These are phyloP conservation scores for Sylvietta virens DNA, from an alignment of 2,113 vertebrate species.

Conservation along the genomic window DNA sequence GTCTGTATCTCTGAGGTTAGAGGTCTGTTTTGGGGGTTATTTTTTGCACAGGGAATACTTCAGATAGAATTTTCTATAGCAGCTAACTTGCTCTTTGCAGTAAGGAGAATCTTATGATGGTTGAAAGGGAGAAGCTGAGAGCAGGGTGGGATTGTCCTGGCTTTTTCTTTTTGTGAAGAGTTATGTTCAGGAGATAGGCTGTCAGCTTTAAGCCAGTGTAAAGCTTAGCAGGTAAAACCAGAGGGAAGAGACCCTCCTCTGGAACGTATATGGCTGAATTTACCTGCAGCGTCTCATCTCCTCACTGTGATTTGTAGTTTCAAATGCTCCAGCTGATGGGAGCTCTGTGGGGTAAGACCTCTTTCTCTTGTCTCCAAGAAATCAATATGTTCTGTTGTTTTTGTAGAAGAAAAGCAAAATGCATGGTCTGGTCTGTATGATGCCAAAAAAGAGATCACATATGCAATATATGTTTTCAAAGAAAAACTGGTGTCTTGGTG, in stretches of 20 bases:
- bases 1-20: neutral
- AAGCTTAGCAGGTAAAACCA: neutral
- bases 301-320: neutral
- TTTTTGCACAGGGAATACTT: neutral
- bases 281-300: neutral
- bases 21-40: neutral
- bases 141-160: neutral
- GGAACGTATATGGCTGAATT: neutral
- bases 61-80: neutral
- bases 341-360: neutral
- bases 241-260: neutral
- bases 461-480: conserved; percentile 36
- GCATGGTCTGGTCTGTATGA: neutral
- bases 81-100: neutral
- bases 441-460: conserved; percentile 18
- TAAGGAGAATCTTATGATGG: neutral
- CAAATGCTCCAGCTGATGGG: neutral
- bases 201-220: neutral
- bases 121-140: neutral
- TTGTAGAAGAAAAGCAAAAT: neutral
- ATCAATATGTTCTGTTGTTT: neutral
- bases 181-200: neutral
- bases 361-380: conserved; percentile 4
- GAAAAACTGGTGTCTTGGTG: neutral
- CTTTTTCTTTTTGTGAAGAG: neutral